phyloP scores from a whole-genome alignment of 2,113 vertebrate genomes.

The Esox niger region DNA sequence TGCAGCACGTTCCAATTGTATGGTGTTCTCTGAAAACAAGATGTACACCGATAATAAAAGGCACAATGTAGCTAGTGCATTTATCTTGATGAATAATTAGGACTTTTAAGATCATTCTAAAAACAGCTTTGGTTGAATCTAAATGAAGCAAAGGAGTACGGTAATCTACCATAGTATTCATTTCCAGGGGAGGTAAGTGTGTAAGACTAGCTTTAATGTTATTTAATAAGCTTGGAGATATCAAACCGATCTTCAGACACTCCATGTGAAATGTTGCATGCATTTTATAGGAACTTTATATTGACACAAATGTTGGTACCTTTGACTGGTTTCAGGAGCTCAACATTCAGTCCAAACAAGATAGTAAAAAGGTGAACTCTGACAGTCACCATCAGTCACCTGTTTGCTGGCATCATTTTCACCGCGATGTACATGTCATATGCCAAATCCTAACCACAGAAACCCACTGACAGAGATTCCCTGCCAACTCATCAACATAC shows the following conservation, averaged over 20 bases:
- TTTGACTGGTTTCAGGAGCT: conserved; percentile 35
- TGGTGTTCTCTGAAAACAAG: background rate
- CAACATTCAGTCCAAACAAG: conserved; percentile 40
- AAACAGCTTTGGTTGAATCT: background rate
- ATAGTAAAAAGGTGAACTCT: conserved; percentile 52
- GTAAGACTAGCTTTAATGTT: background rate
- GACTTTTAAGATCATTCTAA: background rate
- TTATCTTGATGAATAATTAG: background rate
- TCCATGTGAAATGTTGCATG: background rate
- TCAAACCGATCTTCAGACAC: background rate
- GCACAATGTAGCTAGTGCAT: background rate
- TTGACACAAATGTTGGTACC: conserved; percentile 43
- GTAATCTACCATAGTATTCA: no score
- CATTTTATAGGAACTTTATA: conserved; percentile 45
- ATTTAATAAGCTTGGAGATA: background rate
- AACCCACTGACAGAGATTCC: conserved; percentile 16
- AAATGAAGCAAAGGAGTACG: background rate
- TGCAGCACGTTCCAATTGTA: background rate
- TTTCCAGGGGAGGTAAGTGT: background rate
- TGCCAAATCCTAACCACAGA: conserved; percentile 8
- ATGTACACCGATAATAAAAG: background rate
- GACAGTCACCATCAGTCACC: conserved; percentile 45
- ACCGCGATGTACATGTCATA: conserved; percentile 23
- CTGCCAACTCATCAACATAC: conserved; percentile 9
- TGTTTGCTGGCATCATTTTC: conserved; percentile 35